phyloP scores from a whole-genome alignment of 2,888 invertebrate genomes.

The Rotaria macrura region DNA sequence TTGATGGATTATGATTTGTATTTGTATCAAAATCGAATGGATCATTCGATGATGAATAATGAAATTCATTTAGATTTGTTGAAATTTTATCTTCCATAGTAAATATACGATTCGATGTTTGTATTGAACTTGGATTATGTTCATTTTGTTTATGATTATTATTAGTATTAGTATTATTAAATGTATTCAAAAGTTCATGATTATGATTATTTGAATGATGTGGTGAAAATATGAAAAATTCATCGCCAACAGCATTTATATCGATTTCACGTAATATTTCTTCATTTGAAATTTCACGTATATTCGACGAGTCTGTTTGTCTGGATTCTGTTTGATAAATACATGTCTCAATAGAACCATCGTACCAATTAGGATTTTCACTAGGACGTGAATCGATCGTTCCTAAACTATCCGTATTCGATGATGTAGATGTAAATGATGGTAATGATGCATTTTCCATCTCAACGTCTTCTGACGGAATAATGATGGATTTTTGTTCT shows the following conservation, averaged over 20 bases:
- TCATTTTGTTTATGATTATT: neutral
- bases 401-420: neutral
- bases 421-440: neutral
- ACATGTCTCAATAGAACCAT: neutral
- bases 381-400: neutral
- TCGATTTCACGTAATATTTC: constrained; percentile 8
- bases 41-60: neutral
- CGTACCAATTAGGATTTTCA: neutral
- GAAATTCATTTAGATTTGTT: neutral
- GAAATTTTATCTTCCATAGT: neutral
- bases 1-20: neutral
- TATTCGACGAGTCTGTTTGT: neutral
- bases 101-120: neutral
- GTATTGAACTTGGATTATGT: neutral
- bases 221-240: constrained; percentile 4
- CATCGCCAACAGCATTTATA: constrained; percentile 1
- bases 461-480: neutral
- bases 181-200: neutral
- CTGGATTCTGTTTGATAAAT: neutral
- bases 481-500: neutral
- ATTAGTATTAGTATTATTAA: too few relatives aligned
- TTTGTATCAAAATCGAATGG: neutral
- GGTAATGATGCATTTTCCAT: neutral
- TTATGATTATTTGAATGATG: neutral
- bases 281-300: neutral